phyloP scores from a whole-genome alignment of 2,797 vertebrate genomes.

The Decapterus maruadsi region DNA sequence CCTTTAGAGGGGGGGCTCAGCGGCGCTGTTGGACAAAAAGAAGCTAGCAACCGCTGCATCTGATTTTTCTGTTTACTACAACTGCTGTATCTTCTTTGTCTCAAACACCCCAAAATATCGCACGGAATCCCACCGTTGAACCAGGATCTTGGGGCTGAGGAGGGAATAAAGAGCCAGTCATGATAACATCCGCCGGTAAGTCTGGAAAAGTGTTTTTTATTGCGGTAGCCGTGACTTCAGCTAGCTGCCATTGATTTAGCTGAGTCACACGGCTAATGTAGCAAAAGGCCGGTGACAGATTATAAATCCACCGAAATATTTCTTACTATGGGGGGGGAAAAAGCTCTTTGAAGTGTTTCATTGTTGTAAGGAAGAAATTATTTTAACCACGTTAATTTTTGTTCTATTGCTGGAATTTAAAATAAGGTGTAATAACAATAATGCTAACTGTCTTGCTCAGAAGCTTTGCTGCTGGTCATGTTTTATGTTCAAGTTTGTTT shows the following conservation, averaged over 20 bases:
- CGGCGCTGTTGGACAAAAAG: slow-evolving; percentile 70
- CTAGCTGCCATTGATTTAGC: slow-evolving; percentile 84
- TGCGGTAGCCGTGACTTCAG: slow-evolving; percentile 45
- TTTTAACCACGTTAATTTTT: rapidly evolving
- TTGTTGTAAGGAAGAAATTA: rapidly evolving
- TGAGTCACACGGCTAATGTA: slow-evolving; percentile 86
- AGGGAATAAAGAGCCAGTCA: slow-evolving; percentile 66
- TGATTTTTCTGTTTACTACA: background rate
- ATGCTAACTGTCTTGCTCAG: slow-evolving; percentile 1
- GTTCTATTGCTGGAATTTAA: rapidly evolving
- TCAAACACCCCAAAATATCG: background rate
- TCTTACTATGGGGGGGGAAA: background rate
- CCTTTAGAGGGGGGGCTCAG: slow-evolving; percentile 57
- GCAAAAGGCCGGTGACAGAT: slow-evolving; percentile 10
- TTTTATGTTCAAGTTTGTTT: background rate
- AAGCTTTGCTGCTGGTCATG: background rate
- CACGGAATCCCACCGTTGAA: slow-evolving; percentile 15
- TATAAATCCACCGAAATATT: background rate
- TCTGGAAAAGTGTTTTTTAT: slow-evolving; percentile 29
- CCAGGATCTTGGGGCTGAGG: slow-evolving; percentile 45
- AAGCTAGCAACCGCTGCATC: slow-evolving; percentile 50
- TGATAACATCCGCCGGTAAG: slow-evolving; percentile 90
- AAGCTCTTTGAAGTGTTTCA: rapidly evolving
- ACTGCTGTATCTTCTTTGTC: background rate
- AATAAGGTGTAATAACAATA: background rate